phyloP scores from a whole-genome alignment of 2,113 vertebrate species.

The Euleptes europaea region DNA sequence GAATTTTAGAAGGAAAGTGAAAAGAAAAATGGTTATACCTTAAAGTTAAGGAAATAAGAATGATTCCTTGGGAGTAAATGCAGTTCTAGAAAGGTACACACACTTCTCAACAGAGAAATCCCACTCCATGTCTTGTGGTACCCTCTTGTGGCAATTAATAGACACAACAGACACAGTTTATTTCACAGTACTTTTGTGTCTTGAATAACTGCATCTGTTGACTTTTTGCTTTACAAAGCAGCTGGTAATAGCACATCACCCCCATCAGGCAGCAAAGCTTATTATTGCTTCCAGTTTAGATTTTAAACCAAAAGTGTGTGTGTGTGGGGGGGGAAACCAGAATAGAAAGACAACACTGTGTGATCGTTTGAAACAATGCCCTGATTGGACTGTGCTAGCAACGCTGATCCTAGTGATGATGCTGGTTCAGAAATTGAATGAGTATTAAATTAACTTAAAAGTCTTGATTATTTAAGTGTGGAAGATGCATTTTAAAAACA shows the following conservation, averaged over 20 bases:
- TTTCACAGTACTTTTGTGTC: not conserved
- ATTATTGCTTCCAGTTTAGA: not conserved
- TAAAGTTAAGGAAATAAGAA: not conserved
- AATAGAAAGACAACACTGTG: not conserved
- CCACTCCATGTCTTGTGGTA: slow-evolving; percentile 4
- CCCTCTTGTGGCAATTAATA: slow-evolving; percentile 14
- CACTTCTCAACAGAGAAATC: not conserved
- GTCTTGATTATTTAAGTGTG: not conserved
- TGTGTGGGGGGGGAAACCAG: not conserved
- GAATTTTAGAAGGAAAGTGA: not conserved
- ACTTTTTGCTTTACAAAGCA: not conserved
- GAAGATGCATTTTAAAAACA: not conserved
- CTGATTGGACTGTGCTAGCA: not conserved
- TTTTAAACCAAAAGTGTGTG: not conserved
- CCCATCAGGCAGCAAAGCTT: no score
- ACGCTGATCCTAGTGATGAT: not conserved
- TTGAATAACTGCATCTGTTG: not conserved
- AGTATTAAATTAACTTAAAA: not conserved
- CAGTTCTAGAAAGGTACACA: not conserved
- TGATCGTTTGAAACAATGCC: not conserved
- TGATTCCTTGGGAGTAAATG: not conserved
- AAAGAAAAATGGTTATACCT: not conserved
- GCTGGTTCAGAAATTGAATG: not conserved
- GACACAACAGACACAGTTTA: not conserved
- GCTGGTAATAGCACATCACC: not conserved